phyloP scores from a whole-genome alignment of 2,888 invertebrate species.

The Pristionchus entomophagus region DNA sequence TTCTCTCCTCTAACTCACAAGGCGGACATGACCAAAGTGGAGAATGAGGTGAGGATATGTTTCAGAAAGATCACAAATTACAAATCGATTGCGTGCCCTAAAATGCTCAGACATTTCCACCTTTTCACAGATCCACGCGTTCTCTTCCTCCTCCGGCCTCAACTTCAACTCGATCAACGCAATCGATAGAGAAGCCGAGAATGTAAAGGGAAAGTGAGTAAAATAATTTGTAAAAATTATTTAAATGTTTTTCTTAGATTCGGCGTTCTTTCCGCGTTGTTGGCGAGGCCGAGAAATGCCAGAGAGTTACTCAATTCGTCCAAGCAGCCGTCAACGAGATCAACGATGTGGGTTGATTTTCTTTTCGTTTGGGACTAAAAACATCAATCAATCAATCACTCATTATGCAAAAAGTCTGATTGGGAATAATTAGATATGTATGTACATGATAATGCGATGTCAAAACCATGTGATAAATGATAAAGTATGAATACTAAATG shows the following conservation, averaged over 20 bases:
- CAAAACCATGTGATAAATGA: background rate
- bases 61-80: too few relatives aligned
- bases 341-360: constrained; percentile 9
- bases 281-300: constrained; percentile 12
- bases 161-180: constrained; percentile 23
- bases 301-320: constrained; percentile 34
- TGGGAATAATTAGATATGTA: background rate
- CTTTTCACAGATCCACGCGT: constrained; percentile 14
- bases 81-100: too few relatives aligned
- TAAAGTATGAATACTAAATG: too few relatives aligned
- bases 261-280: constrained; percentile 32
- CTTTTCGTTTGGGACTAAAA: too few relatives aligned
- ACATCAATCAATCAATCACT: too few relatives aligned
- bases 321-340: constrained; percentile 16
- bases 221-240: background rate
- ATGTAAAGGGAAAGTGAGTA: constrained; percentile 10
- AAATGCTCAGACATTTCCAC: too few relatives aligned
- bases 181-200: constrained; percentile 17
- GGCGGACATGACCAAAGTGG: background rate
- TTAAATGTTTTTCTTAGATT: background rate
- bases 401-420: too few relatives aligned
- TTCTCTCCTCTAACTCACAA: constrained; percentile 21
- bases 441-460: background rate
- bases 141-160: constrained; percentile 14
- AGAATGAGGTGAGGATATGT: background rate